Conservation (phyloP, 2,113 vertebrate genomes). For the Heterotilapia buettikoferi region DNA sequence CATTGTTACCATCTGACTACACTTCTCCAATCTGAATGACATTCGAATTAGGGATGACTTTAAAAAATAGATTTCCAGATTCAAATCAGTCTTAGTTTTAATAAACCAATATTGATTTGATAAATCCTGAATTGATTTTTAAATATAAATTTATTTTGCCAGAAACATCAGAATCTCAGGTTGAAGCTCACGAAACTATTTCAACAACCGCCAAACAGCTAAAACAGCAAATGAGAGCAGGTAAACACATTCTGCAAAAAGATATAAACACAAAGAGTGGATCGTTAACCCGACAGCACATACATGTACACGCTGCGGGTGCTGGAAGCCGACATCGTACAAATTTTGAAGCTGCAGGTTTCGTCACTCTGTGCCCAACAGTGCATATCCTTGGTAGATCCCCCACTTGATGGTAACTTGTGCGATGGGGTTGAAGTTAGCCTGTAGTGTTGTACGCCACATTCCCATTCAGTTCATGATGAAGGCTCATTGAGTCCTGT, state of each 20-base stretch:
- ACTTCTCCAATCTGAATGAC: neutral
- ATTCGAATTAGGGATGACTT: neutral
- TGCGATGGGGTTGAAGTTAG: neutral
- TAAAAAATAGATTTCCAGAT: neutral
- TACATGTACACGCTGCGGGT: neutral
- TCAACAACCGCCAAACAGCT: neutral
- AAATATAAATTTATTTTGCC: neutral
- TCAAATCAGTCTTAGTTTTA: neutral
- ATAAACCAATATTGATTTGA: neutral
- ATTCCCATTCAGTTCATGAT: neutral
- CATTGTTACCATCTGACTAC: neutral
- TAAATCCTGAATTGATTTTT: neutral
- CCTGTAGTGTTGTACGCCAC: neutral
- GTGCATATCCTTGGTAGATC: neutral
- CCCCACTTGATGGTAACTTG: neutral
- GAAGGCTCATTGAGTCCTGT: neutral
- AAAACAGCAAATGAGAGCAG: neutral
- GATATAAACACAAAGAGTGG: neutral
- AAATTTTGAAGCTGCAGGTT: neutral
- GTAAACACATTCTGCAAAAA: neutral
- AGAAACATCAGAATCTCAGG: neutral
- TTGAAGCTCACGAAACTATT: neutral
- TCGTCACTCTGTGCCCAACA: neutral
- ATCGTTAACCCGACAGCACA: neutral
- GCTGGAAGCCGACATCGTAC: neutral